Base-by-base conservation (phyloP, 2,113 vertebrate species). In the Rana temporaria region DNA sequence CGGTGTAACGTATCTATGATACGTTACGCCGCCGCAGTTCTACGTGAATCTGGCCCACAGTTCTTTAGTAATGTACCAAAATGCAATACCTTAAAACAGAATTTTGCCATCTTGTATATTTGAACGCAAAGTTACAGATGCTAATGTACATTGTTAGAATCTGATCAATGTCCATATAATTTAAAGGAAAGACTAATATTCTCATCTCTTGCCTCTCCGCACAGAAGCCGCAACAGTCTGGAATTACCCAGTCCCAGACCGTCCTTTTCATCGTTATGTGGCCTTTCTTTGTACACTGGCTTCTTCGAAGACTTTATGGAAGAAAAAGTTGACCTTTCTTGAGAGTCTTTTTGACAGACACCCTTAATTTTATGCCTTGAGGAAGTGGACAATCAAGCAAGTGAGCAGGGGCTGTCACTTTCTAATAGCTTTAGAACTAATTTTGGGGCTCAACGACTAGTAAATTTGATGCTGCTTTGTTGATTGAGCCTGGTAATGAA, bases 261-360 rank as follows among this genome's bases (percentile, higher is more conserved):
- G 69, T 96, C 15, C 81, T 97, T 64, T 94, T 99, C 87, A 90
- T 99, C 74, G n/a, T 97, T 85, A 55, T 97, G 64, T 99, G 98
- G 97, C 98, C 98, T 22, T 96, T 98, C 66, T 19, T 96, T 1
- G 94, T 94, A 70, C 96, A 98, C 90, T 95, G 93, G 88, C 85
- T 98, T 78, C 87, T 96, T 66, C 87, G 88, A 83, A 89, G 92
- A 84, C 89, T 96, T 84, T 93, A 87, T 78, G 91, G 89, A 79
- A 90, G 86, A 87, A 95, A 92, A 85, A 94, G 87, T 89, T 93
- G 91, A 94, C 83, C 19, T 60, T 56, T 62, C 59, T 20, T 1
- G 30, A 22, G 38, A 57, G 72, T 32, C 72, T 17, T 18, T 7
- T 55, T 4, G 30, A 55, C 24, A 60, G 11, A 38, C 14, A 63